Base-by-base conservation (phyloP, 2,888 invertebrate species). In the Cloeon dipterum region DNA sequence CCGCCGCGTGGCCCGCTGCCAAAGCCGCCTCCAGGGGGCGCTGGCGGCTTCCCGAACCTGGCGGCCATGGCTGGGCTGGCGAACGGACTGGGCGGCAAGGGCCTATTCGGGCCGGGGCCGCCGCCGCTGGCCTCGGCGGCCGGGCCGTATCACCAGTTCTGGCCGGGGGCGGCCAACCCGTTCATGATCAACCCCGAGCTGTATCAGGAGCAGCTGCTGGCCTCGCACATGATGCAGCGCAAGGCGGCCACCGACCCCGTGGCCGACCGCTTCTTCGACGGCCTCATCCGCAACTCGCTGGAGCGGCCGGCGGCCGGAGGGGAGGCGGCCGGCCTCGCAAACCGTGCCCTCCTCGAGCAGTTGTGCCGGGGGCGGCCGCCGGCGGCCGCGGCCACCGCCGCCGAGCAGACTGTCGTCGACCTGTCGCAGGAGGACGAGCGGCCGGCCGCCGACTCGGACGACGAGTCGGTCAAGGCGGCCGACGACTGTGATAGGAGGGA, bases 221-320 rank as follows among this genome's bases (percentile, higher is more conserved):
- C 79, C 25, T 72, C 77, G 37, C 79, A 79, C 51, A 73, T 78
- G 68, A 74, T 81, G 66, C 66, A 76, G 40, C 58, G 79, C 42
- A 75, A 78, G 48, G 35, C 40, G 16, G 29, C 42, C 10, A 35
- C 42, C 34, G 26, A 41, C 18, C 34, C 39, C 50, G 7, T 49
- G 50, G 16, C 51, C 46, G 38, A 78, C n/a, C 62, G 70, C 49
- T 78, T 82, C 53, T 62, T 82, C 36, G 81, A 83, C 51, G 82
- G 79, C 36, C 77, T 83, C 47, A 85, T 85, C 46, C 63, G 81
- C 47, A 78, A 81, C 45, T 77, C 74, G 45, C 61, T 85, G 42
- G 81, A 81, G 54, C 67, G 70, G 23, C 68, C 70, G 46, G 14
- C n/a, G n/a, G 61, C 63, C 18, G 48, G 54, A 38, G 54, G 54